Conservation (phyloP, 64 coral and sea anemone species). For the Astreopora myriophthalma region DNA sequence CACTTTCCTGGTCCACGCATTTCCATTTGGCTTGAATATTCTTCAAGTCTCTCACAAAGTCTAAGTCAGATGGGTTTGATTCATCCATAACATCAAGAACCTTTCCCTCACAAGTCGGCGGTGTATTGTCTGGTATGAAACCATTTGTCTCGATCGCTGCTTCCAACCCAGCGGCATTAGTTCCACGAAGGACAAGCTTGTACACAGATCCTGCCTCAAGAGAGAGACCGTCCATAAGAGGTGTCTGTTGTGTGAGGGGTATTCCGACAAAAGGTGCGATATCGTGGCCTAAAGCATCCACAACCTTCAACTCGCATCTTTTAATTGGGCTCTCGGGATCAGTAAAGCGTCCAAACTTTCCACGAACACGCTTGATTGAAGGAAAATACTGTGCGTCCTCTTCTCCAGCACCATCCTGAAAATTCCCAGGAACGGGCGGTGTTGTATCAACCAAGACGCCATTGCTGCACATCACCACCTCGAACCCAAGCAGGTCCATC, state of each 20-base stretch:
- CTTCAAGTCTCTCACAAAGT: slow-evolving; percentile 85
- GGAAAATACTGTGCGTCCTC: slow-evolving; percentile 78
- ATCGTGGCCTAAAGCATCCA: slow-evolving; percentile 32
- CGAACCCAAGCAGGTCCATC: slow-evolving; percentile 74
- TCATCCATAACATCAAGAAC: slow-evolving; percentile 73
- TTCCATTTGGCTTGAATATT: slow-evolving; percentile 68
- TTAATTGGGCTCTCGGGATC: slow-evolving; percentile 89
- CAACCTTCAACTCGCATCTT: slow-evolving; percentile 92
- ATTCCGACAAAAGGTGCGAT: slow-evolving; percentile 83
- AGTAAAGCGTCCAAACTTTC: slow-evolving; percentile 68
- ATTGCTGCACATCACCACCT: slow-evolving; percentile 91
- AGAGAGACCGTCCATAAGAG: slow-evolving; percentile 75
- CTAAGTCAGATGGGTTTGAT: slow-evolving; percentile 60
- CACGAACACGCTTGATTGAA: slow-evolving; percentile 79
- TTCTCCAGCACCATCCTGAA: slow-evolving; percentile 78
- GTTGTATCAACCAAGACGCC: slow-evolving; percentile 92
- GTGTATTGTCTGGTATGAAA: slow-evolving; percentile 78
- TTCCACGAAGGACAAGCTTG: slow-evolving; percentile 79
- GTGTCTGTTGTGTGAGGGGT: slow-evolving; percentile 80
- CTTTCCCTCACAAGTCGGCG: slow-evolving; percentile 49
- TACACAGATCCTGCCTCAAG: slow-evolving; percentile 73
- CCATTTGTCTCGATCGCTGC: slow-evolving; percentile 67
- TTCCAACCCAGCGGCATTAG: slow-evolving; percentile 83
- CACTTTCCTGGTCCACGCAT: slow-evolving; percentile 86
- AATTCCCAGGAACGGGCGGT: slow-evolving; percentile 67